Base-by-base conservation (phyloP, 2,113 vertebrate genomes). In the Reinhardtius hippoglossoides region DNA sequence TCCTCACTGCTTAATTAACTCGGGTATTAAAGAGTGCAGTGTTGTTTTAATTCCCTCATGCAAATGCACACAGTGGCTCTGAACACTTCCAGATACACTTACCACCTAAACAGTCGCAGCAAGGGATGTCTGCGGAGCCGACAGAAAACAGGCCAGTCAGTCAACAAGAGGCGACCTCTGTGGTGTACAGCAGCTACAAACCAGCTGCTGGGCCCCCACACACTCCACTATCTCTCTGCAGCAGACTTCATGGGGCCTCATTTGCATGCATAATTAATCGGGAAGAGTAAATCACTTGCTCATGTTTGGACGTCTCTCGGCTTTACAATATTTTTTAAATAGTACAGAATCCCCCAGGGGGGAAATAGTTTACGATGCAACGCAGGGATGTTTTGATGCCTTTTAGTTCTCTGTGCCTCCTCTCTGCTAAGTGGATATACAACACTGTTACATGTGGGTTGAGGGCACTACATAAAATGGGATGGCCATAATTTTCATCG, bases 91-190 rank as follows among this genome's bases (percentile, higher is more conserved):
- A 75, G 52, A 71, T 24, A 63, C 48, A 95, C 95, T 95, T 94
- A 96, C 95, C 95, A 82, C 87, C 94, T 82, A 93, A 59, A 91
- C 88, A 93, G 91, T 95, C 94, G 92, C 85, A 93, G 89, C 88
- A 93, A 71, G 94, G 94, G 94, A 96, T 93, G 61, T 92, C 95
- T 96, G 89, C 89, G 87, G 94, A 95, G 87, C 35, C 91, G 80
- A 94, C 92, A 78, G 80, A 94, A 71, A 88, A 87, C 72, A 83
- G 58, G 74, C 68, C 72, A 80, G 67, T 90, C 71, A 88, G 82
- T 84, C 66, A 74, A 70, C 26, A 52, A 31, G 75, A 78, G 73
- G 59, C 56, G 26, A 42, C 44, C 56, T 73, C 68, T 61, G 58
- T 71, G 71, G 81, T 68, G 71, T 71, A 12, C 67, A 76, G 61